Percentiles rank a stretch among this genome's conserved stretches.
These are phyloP conservation scores for Notothenia rossii DNA, from an alignment of 2,113 vertebrate species.

Conservation along the genomic window DNA sequence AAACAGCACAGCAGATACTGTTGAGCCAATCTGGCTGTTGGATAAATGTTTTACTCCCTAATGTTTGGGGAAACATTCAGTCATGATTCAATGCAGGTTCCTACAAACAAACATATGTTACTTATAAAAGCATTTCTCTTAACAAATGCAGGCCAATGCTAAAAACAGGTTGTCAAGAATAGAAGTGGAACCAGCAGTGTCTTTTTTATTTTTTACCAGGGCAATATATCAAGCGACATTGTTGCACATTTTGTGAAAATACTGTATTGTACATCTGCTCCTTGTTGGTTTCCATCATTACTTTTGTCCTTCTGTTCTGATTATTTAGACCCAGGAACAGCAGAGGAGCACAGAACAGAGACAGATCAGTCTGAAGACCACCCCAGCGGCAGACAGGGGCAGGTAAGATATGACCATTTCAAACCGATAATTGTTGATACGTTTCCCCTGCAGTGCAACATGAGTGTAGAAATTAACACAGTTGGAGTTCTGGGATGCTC, in stretches of 20 bases:
- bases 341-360: slow-evolving; percentile 88
- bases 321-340: slow-evolving; percentile 90
- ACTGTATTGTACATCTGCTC: neutral
- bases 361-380: slow-evolving; percentile 94
- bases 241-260: neutral
- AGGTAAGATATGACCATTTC: slow-evolving; percentile 82
- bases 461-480: neutral
- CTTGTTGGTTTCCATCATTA: neutral
- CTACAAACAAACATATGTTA: neutral
- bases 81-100: neutral
- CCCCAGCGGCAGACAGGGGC: slow-evolving; percentile 93
- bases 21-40: neutral
- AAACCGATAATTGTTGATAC: neutral
- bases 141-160: no score
- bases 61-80: no score
- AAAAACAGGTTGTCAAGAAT: neutral
- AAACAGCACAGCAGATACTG: neutral
- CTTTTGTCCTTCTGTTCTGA: slow-evolving; percentile 11
- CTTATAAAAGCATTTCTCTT: neutral
- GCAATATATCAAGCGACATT: neutral
- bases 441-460: neutral
- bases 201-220: neutral
- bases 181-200: neutral
- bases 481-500: no score
- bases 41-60: neutral